Base-by-base conservation (phyloP, 2,888 invertebrate species). In the Ormia ochracea region DNA sequence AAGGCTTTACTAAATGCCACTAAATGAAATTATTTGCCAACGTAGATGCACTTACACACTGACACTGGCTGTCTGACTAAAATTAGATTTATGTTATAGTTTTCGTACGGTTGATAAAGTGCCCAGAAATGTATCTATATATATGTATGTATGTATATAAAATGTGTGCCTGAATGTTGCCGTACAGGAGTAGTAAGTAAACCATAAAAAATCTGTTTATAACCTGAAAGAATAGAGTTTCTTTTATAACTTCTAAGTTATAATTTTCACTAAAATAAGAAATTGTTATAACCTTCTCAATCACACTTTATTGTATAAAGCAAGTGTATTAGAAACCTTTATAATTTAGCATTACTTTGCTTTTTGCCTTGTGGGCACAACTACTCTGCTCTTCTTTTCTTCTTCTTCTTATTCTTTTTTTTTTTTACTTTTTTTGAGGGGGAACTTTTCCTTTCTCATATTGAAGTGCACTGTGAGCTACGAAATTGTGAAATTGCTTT, bases 21-120 rank as follows among this genome's bases (percentile, higher is more conserved):
- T 81, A 75, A 82, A 81, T 82, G 82, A 81, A 82, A 81, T 81
- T 82, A 82, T 82, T 81, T 78, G 79, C 82, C 77, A 81, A 75
- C 82, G 74, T 59, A 79, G 19, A 21, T 52, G 45, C 45, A 58
- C 19, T 48, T 31, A 23, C 50, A 58, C 48, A 63, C 36, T 54
- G 28, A 61, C 14, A 61, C 54, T 50, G 28, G 9, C 65, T 45
- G 73, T 38, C 36, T 43, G 50, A 28, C 63, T 58, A 28, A 78
- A 81, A 82, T 81, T 76, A 81, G 81, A 81, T 79, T 78, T 82
- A 82, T 79, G 74, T 61, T 61, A 54, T 50, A 82, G 65, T 79
- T 81, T 78, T 73, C 66, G 36, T 69, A 69, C 50, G 73, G 69
- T 76, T 81, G 81, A 78, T 82, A 81, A 82, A 76, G 76, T 76